phyloP scores from a whole-genome alignment of 1,140 invertebrate species.

The Drosophila arawakana region DNA sequence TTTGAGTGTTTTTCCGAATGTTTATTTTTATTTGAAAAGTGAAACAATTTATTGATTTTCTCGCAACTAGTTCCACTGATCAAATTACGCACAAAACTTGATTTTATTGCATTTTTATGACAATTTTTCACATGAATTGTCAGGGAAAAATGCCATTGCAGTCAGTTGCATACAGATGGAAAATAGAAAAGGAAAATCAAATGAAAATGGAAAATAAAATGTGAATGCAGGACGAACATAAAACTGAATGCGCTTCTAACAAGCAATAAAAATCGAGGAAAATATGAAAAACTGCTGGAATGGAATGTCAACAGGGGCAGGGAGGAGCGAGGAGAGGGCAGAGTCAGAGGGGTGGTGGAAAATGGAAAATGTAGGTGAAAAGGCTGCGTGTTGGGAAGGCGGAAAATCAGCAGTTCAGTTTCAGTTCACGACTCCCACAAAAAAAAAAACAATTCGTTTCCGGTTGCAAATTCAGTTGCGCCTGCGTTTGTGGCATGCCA shows the following conservation, averaged over 20 bases:
- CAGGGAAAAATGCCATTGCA: slow-evolving; percentile 24
- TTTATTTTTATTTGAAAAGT: slow-evolving; percentile 14
- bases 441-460: slow-evolving; percentile 38
- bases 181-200: slow-evolving; percentile 1
- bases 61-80: slow-evolving; percentile 47
- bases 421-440: slow-evolving; percentile 49
- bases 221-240: slow-evolving; percentile 20
- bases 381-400: background rate
- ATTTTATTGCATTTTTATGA: slow-evolving; percentile 81
- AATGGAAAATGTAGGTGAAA: background rate
- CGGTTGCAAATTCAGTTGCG: slow-evolving; percentile 38
- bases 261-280: slow-evolving; percentile 42
- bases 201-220: slow-evolving; percentile 22
- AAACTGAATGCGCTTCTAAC: slow-evolving; percentile 25
- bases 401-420: background rate
- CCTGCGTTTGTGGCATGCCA: slow-evolving; percentile 49
- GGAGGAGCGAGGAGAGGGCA: no score
- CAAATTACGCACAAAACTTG: slow-evolving; percentile 46
- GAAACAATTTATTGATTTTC: slow-evolving; percentile 38
- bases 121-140: slow-evolving; percentile 81
- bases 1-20: slow-evolving; percentile 12
- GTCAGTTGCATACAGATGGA: slow-evolving; percentile 2
- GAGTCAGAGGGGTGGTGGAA: background rate
- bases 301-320: background rate
- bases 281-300: background rate